A percentile compares a stretch with the other conserved stretches of the same genome.
phyloP scores from a whole-genome alignment of 2,113 vertebrate species.

The Monopterus albus region DNA sequence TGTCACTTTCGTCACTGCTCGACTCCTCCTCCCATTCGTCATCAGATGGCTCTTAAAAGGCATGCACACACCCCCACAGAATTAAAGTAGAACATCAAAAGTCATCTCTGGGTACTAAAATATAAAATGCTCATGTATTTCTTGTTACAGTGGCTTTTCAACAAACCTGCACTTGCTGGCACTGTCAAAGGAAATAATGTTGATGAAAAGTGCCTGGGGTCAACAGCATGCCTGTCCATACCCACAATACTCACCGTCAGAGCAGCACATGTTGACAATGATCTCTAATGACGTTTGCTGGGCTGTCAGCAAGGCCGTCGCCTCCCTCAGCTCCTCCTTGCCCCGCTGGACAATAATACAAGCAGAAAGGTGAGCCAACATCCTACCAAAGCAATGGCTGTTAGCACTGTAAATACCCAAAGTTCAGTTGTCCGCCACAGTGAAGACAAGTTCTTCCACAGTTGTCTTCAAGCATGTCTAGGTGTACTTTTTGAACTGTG shows the following conservation, averaged over 20 bases:
- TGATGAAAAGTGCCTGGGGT: constrained; percentile 45
- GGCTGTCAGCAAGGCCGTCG: constrained; percentile 88
- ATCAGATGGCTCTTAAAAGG: constrained; percentile 88
- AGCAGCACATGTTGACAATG: constrained; percentile 98
- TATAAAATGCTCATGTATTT: not conserved
- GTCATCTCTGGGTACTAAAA: not conserved
- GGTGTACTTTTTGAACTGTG: not conserved
- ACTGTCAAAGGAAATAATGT: constrained; percentile 57
- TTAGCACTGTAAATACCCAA: constrained; percentile 36
- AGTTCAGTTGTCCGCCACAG: constrained; percentile 12
- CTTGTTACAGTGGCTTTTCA: constrained; percentile 2
- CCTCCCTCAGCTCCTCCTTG: constrained; percentile 89
- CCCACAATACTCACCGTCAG: constrained; percentile 85
- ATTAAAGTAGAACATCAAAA: not conserved
- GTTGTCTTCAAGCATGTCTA: not conserved
- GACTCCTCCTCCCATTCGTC: constrained; percentile 96
- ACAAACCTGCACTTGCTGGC: constrained; percentile 21
- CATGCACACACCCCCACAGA: not conserved
- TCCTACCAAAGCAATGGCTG: constrained; percentile 44
- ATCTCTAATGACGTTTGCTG: constrained; percentile 97
- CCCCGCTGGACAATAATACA: constrained; percentile 82
- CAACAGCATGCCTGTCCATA: constrained; percentile 49
- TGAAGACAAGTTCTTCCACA: constrained; percentile 7
- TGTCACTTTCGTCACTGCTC: constrained; percentile 94
- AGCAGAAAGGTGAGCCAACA: constrained; percentile 62